A percentile compares a stretch with the other conserved stretches of the same genome.
Evolutionary conservation across 1,140 invertebrate species (phyloP).

Genomic region (Drosophila aff.): DNA sequence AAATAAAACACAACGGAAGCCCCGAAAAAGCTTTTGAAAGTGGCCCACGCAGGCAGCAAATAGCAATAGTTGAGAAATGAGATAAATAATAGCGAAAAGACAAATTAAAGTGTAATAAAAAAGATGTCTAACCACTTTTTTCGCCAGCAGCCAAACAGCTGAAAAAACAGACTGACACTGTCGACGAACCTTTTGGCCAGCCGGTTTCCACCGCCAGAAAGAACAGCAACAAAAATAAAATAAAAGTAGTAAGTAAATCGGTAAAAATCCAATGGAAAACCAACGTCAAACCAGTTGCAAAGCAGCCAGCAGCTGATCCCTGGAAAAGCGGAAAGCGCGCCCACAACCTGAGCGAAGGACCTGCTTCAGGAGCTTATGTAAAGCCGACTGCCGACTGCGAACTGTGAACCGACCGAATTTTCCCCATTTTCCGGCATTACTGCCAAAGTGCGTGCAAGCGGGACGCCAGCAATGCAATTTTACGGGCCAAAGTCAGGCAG

Average conservation of each 20-base stretch:
- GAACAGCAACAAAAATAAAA: constrained; percentile 42
- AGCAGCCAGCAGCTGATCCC: constrained; percentile 72
- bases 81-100: constrained; percentile 64
- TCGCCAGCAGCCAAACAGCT: constrained; percentile 65
- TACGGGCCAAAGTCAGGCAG: constrained; percentile 65
- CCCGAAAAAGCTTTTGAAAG: constrained; percentile 65
- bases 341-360: constrained; percentile 77
- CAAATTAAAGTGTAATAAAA: constrained; percentile 80
- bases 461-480: constrained; percentile 78
- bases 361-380: constrained; percentile 75
- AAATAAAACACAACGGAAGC: constrained; percentile 34
- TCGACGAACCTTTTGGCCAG: constrained; percentile 71
- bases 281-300: constrained; percentile 56
- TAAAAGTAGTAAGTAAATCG: constrained; percentile 15
- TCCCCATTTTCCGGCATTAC: constrained; percentile 69
- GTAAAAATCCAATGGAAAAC: constrained; percentile 32
- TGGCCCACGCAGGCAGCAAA: constrained; percentile 73
- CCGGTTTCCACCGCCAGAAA: constrained; percentile 57
- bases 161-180: constrained; percentile 69
- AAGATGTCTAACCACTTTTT: constrained; percentile 77
- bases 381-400: constrained; percentile 42
- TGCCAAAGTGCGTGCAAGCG: constrained; percentile 63
- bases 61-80: constrained; percentile 69
- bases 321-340: constrained; percentile 40
- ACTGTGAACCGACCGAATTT: constrained; percentile 10